Percentiles rank a stretch among this genome's conserved stretches.
These are phyloP conservation scores for Drosophila macrothrix DNA, from an alignment of 2,888 invertebrate species.

Conservation along the genomic window DNA sequence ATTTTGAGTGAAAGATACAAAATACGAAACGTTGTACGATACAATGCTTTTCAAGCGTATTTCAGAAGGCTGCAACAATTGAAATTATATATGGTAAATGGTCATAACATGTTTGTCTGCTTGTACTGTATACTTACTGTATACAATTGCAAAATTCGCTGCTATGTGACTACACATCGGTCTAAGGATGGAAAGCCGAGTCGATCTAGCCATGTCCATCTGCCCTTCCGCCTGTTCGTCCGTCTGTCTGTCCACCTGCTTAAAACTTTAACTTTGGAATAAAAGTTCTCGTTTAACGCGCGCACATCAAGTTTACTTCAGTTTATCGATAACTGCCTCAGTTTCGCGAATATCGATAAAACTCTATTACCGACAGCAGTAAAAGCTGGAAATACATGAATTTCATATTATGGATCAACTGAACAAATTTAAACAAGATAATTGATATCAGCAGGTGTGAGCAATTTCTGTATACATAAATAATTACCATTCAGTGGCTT, in stretches of 20 bases:
- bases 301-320: background rate
- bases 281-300: background rate
- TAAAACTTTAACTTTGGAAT: background rate
- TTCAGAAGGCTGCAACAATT: background rate
- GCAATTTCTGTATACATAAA: background rate
- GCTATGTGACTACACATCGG: background rate
- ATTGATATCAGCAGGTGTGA: background rate
- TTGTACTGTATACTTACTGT: background rate
- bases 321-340: background rate
- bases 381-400: background rate
- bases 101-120: background rate
- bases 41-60: background rate
- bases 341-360: background rate
- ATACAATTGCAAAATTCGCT: background rate
- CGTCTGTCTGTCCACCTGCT: background rate
- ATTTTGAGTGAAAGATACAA: constrained; percentile 7
- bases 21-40: background rate
- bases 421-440: background rate
- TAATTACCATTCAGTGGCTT: background rate
- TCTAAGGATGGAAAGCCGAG: background rate
- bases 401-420: background rate
- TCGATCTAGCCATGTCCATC: background rate
- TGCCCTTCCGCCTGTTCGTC: background rate
- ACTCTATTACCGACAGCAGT: background rate
- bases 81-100: background rate